A percentile compares a stretch with the other conserved stretches of the same genome.
phyloP scores from a whole-genome alignment of 2,888 invertebrate genomes.

The Hypomecis punctinalis region DNA sequence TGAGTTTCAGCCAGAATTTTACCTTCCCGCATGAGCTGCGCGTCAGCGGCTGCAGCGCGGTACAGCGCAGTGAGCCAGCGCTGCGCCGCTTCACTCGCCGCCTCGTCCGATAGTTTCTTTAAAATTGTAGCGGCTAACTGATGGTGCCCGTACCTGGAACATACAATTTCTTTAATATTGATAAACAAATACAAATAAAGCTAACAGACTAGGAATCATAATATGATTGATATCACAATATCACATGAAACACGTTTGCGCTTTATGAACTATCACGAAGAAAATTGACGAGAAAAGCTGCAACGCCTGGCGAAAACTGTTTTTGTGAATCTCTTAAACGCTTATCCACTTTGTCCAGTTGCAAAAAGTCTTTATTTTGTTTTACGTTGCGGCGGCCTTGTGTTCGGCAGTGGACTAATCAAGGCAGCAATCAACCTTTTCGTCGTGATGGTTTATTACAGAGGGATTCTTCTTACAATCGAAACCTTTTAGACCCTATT shows the following conservation, averaged over 20 bases:
- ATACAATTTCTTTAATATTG: neutral
- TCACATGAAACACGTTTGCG: neutral
- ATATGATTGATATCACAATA: neutral
- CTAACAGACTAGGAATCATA: neutral
- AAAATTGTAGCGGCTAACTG: constrained; percentile 88
- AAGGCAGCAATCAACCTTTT: too few species aligned
- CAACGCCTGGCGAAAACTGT: too few species aligned
- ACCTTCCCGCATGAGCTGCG: constrained; percentile 84
- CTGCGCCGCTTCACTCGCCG: constrained; percentile 94
- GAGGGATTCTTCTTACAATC: too few species aligned
- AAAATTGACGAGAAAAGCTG: too few species aligned
- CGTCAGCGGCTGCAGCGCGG: constrained; percentile 90
- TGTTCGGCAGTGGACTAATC: too few species aligned
- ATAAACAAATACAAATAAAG: neutral
- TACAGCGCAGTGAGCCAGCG: constrained; percentile 95
- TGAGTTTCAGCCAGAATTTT: neutral
- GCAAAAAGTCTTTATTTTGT: too few species aligned
- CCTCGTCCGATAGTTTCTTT: constrained; percentile 86
- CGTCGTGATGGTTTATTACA: too few species aligned
- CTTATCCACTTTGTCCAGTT: too few species aligned
- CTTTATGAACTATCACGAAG: too few species aligned
- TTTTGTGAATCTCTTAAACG: too few species aligned
- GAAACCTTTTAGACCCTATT: too few species aligned
- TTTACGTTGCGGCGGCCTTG: too few species aligned
- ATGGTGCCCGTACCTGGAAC: constrained; percentile 90